Conservation (phyloP, 2,113 vertebrate genomes). For the Harpagus bidentatus region DNA sequence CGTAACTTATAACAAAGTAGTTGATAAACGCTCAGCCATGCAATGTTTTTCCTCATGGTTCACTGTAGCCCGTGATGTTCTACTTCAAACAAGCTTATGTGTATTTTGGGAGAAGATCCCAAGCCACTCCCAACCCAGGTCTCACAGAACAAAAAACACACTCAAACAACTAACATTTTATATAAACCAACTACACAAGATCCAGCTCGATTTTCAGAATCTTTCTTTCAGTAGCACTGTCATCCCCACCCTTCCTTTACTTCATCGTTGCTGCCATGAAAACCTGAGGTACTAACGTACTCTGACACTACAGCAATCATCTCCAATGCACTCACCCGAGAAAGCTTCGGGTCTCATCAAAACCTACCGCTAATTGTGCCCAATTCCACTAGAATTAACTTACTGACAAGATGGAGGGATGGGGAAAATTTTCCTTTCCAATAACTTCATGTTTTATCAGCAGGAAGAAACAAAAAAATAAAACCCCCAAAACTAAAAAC, state of each 20-base stretch:
- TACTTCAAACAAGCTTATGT: conserved; percentile 32
- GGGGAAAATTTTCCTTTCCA: background rate
- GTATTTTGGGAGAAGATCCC: conserved; percentile 39
- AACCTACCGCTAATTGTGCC: background rate
- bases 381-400: background rate
- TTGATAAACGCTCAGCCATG: background rate
- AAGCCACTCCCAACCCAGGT: background rate
- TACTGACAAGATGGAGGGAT: background rate
- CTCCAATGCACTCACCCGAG: background rate
- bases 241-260: background rate
- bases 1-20: background rate
- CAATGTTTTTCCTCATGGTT: conserved; percentile 8
- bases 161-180: background rate
- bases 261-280: background rate
- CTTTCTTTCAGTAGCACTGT: background rate
- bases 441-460: background rate
- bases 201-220: background rate
- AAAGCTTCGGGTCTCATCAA: background rate
- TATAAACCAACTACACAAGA: background rate
- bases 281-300: background rate
- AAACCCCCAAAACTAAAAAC: too few species aligned
- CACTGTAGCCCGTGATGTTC: background rate
- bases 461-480: background rate
- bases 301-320: background rate
- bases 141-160: background rate